phyloP scores from a whole-genome alignment of 64 coral and sea anemone genomes.

The Dendrophyllia cribrosa region DNA sequence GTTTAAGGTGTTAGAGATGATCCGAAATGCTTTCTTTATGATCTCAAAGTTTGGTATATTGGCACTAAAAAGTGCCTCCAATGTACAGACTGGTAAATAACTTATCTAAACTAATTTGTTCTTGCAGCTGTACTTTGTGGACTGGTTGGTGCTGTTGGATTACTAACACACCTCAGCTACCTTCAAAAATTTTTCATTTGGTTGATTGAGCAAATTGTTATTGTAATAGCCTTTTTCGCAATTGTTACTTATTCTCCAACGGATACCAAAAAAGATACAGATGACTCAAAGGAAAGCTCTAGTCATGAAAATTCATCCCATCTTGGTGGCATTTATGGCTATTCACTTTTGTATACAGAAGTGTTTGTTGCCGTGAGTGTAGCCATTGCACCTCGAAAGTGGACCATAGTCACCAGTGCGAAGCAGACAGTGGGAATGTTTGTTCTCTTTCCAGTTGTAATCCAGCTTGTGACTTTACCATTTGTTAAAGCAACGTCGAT shows the following conservation, averaged over 20 bases:
- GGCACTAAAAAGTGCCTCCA: no score
- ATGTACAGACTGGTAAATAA: no score
- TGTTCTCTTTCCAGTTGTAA: constrained; percentile 68
- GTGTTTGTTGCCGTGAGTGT: constrained; percentile 73
- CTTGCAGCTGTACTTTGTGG: constrained; percentile 14
- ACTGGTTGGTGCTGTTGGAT: constrained; percentile 53
- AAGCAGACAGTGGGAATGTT: constrained; percentile 77
- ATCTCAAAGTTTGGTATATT: no score
- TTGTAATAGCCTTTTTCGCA: constrained; percentile 20
- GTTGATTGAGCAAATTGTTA: constrained; percentile 46
- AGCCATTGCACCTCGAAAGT: constrained; percentile 69
- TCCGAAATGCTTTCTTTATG: no score
- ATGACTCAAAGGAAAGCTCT: not conserved
- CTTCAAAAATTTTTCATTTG: constrained; percentile 57
- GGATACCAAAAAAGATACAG: constrained; percentile 4
- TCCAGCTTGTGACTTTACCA: constrained; percentile 68
- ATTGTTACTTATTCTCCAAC: constrained; percentile 4
- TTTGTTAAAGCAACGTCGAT: constrained; percentile 59
- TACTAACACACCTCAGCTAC: constrained; percentile 35
- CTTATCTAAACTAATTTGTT: not conserved
- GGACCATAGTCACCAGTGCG: constrained; percentile 45
- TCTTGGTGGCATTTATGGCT: constrained; percentile 45
- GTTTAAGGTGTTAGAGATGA: no score
- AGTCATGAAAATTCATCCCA: not conserved
- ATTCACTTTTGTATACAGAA: constrained; percentile 83